Evolutionary conservation across 1,140 invertebrate species (phyloP), one percentile per base, ranked within the genome.

Genomic region (Cherax destructor): DNA sequence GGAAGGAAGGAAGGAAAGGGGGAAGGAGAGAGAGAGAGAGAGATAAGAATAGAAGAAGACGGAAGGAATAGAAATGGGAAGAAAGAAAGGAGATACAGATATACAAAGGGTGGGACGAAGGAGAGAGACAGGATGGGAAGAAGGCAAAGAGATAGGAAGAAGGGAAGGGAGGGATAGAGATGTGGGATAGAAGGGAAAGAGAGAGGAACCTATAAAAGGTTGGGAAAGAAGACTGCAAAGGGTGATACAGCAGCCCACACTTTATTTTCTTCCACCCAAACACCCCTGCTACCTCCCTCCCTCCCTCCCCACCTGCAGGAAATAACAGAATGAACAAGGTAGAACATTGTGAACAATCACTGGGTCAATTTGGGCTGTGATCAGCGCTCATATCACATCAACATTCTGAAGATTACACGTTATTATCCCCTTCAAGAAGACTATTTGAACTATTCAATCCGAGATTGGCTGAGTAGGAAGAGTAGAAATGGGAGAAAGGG

Each of bases 311-410:
- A 21, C 52, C 65, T 49, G 11, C 61, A 77, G 76, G 52, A 52
- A 65, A 52, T 65, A 74, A 83, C 72, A 83, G 61, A 89, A 77
- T 89, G 80, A 89, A 89, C 80, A 89, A 88, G 86, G 59, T 80
- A 50, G 86, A 81, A 72, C 81, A 88, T 81, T 59, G n/a, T 61
- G 87, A 65, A 89, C 87, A 89, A 89, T 89, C 80, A 69, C 87
- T 81, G 79, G 87, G 87, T 89, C 87, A 89, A 80, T 89, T 83
- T 83, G 83, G 87, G n/a, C 87, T 89, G 87, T 89, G 87, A 89
- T 89, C 87, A 89, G 78, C 52, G 76, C 90, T 86, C 77, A 49
- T 91, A 91, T 91, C 90, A 86, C 84, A 91, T 81, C 83, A 91
- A 86, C 90, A 86, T 76, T 77, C 83, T 72, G 30, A 47, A 91